Evolutionary conservation across 1,140 invertebrate genomes (phyloP).

Genomic region (Drosophila novamexicana): DNA sequence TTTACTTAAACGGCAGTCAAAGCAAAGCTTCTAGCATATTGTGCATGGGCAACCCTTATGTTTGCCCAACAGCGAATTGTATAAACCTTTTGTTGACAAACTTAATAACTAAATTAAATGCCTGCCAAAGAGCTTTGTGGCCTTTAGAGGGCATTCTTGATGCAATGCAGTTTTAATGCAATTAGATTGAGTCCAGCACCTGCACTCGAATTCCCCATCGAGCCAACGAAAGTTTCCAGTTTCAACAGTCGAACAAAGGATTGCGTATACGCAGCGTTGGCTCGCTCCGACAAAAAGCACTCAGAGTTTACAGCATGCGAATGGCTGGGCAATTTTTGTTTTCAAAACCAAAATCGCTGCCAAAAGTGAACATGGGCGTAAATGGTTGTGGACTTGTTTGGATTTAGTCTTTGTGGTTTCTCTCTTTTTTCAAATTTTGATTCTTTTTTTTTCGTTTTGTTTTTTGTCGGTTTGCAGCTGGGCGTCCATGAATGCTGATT

Average conservation of each 20-base stretch:
- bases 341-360: conserved; percentile 50
- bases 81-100: conserved; percentile 7
- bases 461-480: conserved; percentile 23
- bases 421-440: conserved; percentile 15
- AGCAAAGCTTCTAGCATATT: background rate
- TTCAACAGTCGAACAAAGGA: conserved; percentile 17
- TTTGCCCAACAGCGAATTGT: conserved; percentile 13
- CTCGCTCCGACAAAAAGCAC: background rate
- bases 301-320: conserved; percentile 37
- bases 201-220: conserved; percentile 5
- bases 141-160: conserved; percentile 8
- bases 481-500: conserved; percentile 67
- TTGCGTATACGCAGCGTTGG: conserved; percentile 19
- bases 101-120: conserved; percentile 45
- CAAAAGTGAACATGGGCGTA: conserved; percentile 27
- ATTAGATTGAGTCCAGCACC: conserved; percentile 48
- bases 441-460: background rate
- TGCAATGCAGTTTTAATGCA: conserved; percentile 49
- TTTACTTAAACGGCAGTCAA: background rate
- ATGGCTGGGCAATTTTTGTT: conserved; percentile 63
- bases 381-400: conserved; percentile 28
- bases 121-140: conserved; percentile 24
- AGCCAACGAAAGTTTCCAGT: conserved; percentile 37
- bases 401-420: conserved; percentile 34
- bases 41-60: background rate